phyloP scores from a whole-genome alignment of 2,888 invertebrate genomes.

The Yponomeuta malinellus region DNA sequence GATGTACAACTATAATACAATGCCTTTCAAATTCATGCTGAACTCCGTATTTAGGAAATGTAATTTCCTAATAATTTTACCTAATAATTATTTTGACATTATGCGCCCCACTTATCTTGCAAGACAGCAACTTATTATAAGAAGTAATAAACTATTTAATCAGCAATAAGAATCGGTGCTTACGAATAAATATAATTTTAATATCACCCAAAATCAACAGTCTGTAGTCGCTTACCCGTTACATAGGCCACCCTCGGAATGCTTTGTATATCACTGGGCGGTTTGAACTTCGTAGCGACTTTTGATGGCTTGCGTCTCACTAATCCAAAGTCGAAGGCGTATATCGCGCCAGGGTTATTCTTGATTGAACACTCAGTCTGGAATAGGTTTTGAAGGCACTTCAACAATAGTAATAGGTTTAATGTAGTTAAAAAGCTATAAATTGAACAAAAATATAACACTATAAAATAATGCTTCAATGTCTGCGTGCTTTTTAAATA shows the following conservation, averaged over 20 bases:
- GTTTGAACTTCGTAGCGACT: slow-evolving; percentile 43
- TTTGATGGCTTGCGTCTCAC: slow-evolving; percentile 53
- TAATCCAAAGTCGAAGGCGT: slow-evolving; percentile 73
- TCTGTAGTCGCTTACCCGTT: slow-evolving; percentile 72
- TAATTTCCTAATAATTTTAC: neutral
- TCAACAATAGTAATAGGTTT: neutral
- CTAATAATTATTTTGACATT: no score
- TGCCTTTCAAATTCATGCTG: slow-evolving; percentile 37
- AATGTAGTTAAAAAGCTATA: neutral
- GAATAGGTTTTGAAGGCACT: slow-evolving; percentile 23
- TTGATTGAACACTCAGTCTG: slow-evolving; percentile 74
- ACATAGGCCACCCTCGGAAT: slow-evolving; percentile 75
- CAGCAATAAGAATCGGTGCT: no score
- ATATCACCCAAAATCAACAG: slow-evolving; percentile 69
- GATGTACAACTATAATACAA: slow-evolving; percentile 65
- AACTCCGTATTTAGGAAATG: no score
- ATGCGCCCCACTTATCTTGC: no score
- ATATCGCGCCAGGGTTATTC: slow-evolving; percentile 74
- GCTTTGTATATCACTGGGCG: slow-evolving; percentile 47
- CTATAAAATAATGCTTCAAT: neutral
- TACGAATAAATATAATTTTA: neutral
- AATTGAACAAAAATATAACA: neutral
- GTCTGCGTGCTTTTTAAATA: no score
- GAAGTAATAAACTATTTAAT: no score
- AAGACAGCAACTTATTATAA: neutral